Evolutionary conservation across 2,888 invertebrate genomes (phyloP).

Genomic region (Drosophila melanosoma): DNA sequence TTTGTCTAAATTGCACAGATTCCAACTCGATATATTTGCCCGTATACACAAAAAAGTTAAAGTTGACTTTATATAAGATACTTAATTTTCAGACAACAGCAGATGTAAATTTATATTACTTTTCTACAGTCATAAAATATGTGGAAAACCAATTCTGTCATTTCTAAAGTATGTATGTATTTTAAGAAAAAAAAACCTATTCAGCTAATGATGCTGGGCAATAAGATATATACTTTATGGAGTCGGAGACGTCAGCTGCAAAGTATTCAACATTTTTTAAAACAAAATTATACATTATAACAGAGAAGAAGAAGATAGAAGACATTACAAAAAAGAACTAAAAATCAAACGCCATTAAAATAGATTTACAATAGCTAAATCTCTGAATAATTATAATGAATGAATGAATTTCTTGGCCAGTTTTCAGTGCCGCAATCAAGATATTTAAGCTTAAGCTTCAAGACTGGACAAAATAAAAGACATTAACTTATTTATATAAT

Average conservation of each 20-base stretch:
- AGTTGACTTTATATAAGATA: not conserved
- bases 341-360: not conserved
- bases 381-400: not conserved
- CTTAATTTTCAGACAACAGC: not conserved
- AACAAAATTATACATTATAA: no score
- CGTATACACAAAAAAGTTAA: not conserved
- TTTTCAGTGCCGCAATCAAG: not conserved
- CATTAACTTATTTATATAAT: not conserved
- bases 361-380: not conserved
- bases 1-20: not conserved
- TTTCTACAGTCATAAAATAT: not conserved
- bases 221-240: not conserved
- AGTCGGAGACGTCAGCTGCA: not conserved
- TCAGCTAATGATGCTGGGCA: not conserved
- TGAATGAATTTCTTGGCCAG: not conserved
- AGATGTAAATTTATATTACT: not conserved
- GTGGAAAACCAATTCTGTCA: not conserved
- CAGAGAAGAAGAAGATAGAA: not conserved
- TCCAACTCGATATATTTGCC: not conserved
- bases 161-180: not conserved
- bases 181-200: not conserved
- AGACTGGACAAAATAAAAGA: not conserved
- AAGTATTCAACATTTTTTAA: no score
- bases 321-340: not conserved
- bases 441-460: not conserved